These are phyloP conservation scores for Oenanthe melanoleuca DNA, from an alignment of 2,113 vertebrate genomes.

Conservation along the genomic window DNA sequence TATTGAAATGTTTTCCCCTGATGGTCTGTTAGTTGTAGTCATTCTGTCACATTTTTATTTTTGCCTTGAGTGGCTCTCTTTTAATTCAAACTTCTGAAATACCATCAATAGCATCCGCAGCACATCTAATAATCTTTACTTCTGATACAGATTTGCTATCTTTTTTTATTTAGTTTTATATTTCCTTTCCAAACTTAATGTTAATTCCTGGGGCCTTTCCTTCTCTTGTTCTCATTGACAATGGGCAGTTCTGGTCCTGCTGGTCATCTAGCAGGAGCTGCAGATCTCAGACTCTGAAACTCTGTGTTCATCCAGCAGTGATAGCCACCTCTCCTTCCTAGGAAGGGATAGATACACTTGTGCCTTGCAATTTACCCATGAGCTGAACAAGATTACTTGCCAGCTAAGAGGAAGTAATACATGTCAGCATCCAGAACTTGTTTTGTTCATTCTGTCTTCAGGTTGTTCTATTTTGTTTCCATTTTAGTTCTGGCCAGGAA, in stretches of 20 bases:
- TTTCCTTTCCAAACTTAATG: background rate
- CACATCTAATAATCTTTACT: background rate
- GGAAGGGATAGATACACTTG: background rate
- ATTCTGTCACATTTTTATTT: background rate
- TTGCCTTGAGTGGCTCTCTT: background rate
- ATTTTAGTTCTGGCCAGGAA: constrained; percentile 91
- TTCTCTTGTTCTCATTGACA: background rate
- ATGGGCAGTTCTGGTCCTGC: background rate
- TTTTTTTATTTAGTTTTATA: background rate
- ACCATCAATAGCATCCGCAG: background rate
- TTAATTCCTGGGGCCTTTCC: background rate
- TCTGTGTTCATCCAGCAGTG: background rate
- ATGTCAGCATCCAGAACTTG: background rate
- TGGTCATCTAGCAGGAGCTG: background rate
- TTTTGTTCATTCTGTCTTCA: constrained; percentile 1
- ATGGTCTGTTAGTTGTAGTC: background rate
- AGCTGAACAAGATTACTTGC: background rate
- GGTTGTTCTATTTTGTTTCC: constrained; percentile 52
- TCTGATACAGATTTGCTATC: background rate
- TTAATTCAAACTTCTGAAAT: background rate
- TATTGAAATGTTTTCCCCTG: background rate
- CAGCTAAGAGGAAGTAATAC: background rate
- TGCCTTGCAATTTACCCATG: background rate
- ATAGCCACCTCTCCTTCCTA: background rate
- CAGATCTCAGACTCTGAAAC: background rate